Evolutionary conservation across 2,113 vertebrate genomes (phyloP), one percentile per base, ranked within the genome.

Genomic region (Zapornia atra): DNA sequence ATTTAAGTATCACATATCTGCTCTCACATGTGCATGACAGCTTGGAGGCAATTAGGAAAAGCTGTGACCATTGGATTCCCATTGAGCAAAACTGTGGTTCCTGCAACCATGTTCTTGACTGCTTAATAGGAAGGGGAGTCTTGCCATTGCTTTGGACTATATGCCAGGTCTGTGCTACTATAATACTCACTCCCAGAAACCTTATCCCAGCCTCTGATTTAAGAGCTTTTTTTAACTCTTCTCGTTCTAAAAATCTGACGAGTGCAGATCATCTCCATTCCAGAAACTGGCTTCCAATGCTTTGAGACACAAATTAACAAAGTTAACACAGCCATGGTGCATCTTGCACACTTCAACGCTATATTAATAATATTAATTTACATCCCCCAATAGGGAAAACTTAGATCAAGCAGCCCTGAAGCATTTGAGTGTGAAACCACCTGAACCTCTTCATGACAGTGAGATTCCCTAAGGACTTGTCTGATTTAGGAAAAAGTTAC

Each of bases 351-450:
- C 51, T 77, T 42, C 59, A 16, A 10, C 77, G 34, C 42, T 78
- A 9, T 64, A 92, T 88, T 95, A 94, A 90, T 65, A 82, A 76
- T 71, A 75, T 84, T 66, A 86, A 90, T 79, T 91, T 79, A 93
- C 57, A 88, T 68, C 21, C 38, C 34, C 61, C 54, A 83, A 59
- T 8, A 88, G 60, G 71, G 64, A 90, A 93, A 77, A 81, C n/a
- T 69, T 40, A 90, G 38, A 90, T 71, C 53, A 88, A 93, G 24
- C 18, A 90, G 65, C 21, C 48, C 56, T 88, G 79, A 95, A 90
- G 42, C 42, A 81, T 71, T 26, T 93, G 80, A 90, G 38, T 69
- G 34, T 84, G 68, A 92, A 96, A 88, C 16, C 46, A 86, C 53
- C 69, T 76, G 86, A 94, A 92, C 57, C 42, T 93, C 56, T 69